Base-by-base conservation (phyloP, 2,888 invertebrate species). In the Andrena minutula region DNA sequence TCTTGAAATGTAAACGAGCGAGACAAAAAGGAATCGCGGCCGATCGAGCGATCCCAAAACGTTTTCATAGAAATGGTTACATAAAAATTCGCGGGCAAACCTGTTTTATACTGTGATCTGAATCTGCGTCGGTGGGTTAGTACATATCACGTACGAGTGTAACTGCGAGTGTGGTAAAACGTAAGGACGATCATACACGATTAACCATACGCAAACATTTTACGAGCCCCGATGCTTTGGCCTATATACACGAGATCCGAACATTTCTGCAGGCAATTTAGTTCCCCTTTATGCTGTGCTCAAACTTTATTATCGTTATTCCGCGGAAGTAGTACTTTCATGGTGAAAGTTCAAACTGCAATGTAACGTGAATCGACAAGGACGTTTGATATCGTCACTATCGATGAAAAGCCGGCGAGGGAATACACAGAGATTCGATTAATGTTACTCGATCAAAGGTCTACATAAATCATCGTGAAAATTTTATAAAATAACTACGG, bases 171-270 rank as follows among this genome's bases (percentile, higher is more conserved):
- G 51, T 16, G 47, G 26, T 23, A 12, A 23, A 30, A 47, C 77
- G 68, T 76, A 83, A 71, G 73, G 66, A 68, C 75, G 79, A 85
- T 86, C 79, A 79, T 73, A 35, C 66, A 63, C 76, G 82, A 79
- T 82, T 79, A 83, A 85, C 84, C 76, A 76, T 77, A 79, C 70
- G 73, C 75, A 86, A 75, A 74, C 72, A 73, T 82, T 79, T 77
- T 61, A 79, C 53, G 71, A 61, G 51, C 6, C n/a, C 32, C 3
- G 28, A 75, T 66, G 61, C 58, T 41, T 66, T 3, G 30, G 26
- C 53, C 28, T 58, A 61, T n/a, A 5, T 28, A 30, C 49, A 30
- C 56, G 51, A 53, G 51, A 53, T 51, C 32, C 35, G 35, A 70
- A 51, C 47, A 53, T 73, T 61, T 63, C 65, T 53, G 32, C 30